phyloP scores from a whole-genome alignment of 2,888 invertebrate species.

The Caenorhabditis uteleia region DNA sequence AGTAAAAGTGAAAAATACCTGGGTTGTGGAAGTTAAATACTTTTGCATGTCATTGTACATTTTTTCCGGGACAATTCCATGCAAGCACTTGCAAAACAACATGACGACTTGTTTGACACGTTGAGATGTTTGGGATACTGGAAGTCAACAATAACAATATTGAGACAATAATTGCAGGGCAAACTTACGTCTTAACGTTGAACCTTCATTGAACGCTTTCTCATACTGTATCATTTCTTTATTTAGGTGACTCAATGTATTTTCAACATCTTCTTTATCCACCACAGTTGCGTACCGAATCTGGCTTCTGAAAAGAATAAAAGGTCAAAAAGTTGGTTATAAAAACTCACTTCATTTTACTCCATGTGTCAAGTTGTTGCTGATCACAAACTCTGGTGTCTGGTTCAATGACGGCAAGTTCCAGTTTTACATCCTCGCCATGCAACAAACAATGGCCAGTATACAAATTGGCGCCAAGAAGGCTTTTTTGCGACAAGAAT shows the following conservation, averaged over 20 bases:
- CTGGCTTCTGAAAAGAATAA: conserved; percentile 26
- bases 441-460: conserved; percentile 58
- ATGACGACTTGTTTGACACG: conserved; percentile 65
- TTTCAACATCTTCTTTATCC: conserved; percentile 51
- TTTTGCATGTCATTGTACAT: conserved; percentile 43
- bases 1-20: too few relatives aligned
- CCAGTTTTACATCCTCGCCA: conserved; percentile 62
- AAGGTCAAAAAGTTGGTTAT: not conserved
- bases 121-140: conserved; percentile 38
- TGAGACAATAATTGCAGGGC: not conserved
- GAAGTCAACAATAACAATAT: conserved; percentile 2
- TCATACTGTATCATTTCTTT: conserved; percentile 43
- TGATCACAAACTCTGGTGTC: conserved; percentile 5
- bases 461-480: conserved; percentile 59
- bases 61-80: conserved; percentile 53
- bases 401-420: conserved; percentile 23
- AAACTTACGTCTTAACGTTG: conserved; percentile 31
- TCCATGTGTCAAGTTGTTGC: conserved; percentile 16
- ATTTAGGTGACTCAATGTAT: conserved; percentile 32
- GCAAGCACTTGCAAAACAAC: conserved; percentile 70
- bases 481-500: conserved; percentile 41
- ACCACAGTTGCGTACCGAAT: conserved; percentile 39
- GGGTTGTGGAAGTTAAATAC: conserved; percentile 41
- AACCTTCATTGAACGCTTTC: conserved; percentile 29
- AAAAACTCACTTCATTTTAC: conserved; percentile 35